Evolutionary conservation across 2,888 invertebrate species (phyloP), one percentile per base, ranked within the genome.

Genomic region (Thera britannica): DNA sequence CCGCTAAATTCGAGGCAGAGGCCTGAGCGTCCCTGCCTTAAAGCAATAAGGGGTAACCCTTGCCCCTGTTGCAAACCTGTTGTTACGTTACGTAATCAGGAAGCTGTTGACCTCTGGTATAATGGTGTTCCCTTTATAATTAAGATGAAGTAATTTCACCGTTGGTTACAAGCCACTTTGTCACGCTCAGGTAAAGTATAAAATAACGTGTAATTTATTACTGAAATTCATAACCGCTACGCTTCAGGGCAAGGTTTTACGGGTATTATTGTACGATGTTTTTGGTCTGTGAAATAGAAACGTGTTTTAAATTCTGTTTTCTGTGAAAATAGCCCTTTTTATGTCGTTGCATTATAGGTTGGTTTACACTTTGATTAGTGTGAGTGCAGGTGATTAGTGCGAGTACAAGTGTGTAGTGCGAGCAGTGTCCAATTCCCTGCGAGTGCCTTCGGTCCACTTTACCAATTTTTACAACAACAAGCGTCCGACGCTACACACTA

Each of bases 171-270:
- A 36, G n/a, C 61, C 66, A 57, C 61, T 66, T 66, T 57, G 57
- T 66, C 58, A 58, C 38, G 38, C 52, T 61, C 66, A 56, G 65
- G 48, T 65, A 57, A 5, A 41, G 48, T 61, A 38, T 61, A 68
- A 64, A 59, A 64, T 59, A 55, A 48, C 46, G 46, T 48, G 44
- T 59, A 9, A 65, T 69, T 69, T 69, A 69, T 59, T 51, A 62
- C 62, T 59, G 65, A 69, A 51, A 69, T 62, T 60, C 63, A 62
- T 68, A 54, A 44, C 55, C 48, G 61, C 61, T n/a, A 34, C 49
- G 38, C 49, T 56, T 57, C 41, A 56, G 12, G 44, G 12, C 46
- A 46, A 58, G 59, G 49, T 3, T 61, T 61, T n/a, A 8, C 46
- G 49, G 12, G 63, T 58, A 57, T 60, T 68, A 68, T 66, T 52